Percentiles rank a stretch among this genome's conserved stretches.
phyloP scores from a whole-genome alignment of 1,140 invertebrate genomes.

The Zophobas atratus region DNA sequence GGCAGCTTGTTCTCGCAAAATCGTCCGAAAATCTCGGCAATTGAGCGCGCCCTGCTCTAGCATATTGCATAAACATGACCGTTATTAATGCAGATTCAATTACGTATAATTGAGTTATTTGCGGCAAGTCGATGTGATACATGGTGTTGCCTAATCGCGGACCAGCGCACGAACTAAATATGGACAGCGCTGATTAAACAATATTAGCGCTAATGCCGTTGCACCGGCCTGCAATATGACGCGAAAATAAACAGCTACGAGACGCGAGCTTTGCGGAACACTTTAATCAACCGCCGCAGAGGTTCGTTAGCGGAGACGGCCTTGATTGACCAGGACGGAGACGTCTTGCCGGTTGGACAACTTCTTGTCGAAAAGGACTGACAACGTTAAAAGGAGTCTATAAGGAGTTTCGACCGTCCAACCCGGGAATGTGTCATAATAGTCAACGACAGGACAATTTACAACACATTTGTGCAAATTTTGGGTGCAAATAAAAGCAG shows the following conservation, averaged over 20 bases:
- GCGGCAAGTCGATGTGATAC: conserved; percentile 11
- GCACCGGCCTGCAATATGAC: conserved; percentile 9
- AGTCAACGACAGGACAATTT: too few relatives aligned
- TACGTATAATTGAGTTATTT: conserved; percentile 42
- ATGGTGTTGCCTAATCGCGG: conserved; percentile 14
- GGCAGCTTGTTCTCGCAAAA: not conserved
- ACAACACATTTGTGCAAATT: too few relatives aligned
- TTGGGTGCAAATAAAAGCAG: too few relatives aligned
- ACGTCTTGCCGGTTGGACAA: not conserved
- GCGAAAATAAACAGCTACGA: conserved; percentile 24
- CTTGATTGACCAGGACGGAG: conserved; percentile 8
- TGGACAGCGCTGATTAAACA: conserved; percentile 26
- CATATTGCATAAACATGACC: conserved; percentile 13
- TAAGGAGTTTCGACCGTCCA: too few relatives aligned
- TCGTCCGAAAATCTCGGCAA: not conserved
- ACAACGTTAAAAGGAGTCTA: too few relatives aligned
- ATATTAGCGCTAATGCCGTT: conserved; percentile 16
- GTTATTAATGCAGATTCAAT: conserved; percentile 37
- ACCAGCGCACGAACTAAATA: conserved; percentile 16
- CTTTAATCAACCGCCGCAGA: conserved; percentile 12
- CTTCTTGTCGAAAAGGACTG: not conserved
- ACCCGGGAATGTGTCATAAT: too few relatives aligned
- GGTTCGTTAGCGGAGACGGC: conserved; percentile 10
- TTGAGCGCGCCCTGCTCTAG: not conserved
- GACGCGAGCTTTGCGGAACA: conserved; percentile 3